Conservation (phyloP, 2,888 invertebrate genomes). For the Lepidocyrtinus sp. region DNA sequence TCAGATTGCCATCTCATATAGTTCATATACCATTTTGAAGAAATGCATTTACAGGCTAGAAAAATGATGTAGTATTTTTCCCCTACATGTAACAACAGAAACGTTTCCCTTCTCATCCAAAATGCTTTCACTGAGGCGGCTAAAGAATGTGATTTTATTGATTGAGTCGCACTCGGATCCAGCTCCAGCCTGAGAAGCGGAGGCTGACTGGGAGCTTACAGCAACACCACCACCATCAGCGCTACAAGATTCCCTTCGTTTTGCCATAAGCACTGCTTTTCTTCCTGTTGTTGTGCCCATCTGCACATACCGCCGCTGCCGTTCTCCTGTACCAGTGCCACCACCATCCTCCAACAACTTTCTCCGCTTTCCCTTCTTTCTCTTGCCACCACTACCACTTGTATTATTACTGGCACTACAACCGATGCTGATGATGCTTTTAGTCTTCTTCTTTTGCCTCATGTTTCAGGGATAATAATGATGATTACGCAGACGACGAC, state of each 20-base stretch:
- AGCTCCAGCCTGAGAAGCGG: conserved; percentile 28
- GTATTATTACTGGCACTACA: conserved; percentile 24
- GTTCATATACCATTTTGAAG: too few relatives aligned
- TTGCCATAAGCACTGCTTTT: background rate
- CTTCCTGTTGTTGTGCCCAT: conserved; percentile 33
- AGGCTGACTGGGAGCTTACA: background rate
- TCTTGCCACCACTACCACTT: conserved; percentile 13
- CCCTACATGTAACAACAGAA: conserved; percentile 49
- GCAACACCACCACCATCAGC: background rate
- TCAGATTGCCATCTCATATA: conserved; percentile 8
- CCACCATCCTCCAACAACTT: conserved; percentile 30
- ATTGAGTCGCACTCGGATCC: conserved; percentile 50
- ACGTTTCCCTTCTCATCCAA: conserved; percentile 58
- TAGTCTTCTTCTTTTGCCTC: conserved; percentile 44
- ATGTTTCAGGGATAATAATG: conserved; percentile 6
- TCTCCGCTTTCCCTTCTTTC: conserved; percentile 28
- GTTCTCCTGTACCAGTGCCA: conserved; percentile 25
- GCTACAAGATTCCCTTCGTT: background rate
- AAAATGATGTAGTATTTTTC: background rate
- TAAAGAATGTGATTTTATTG: conserved; percentile 60
- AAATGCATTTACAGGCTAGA: background rate
- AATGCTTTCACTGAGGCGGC: conserved; percentile 59
- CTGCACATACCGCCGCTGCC: conserved; percentile 22
- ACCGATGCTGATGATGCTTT: conserved; percentile 15
- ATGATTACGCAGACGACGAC: conserved; percentile 7